phyloP scores from a whole-genome alignment of 2,113 vertebrate genomes.

The Nannobrachium achirus region DNA sequence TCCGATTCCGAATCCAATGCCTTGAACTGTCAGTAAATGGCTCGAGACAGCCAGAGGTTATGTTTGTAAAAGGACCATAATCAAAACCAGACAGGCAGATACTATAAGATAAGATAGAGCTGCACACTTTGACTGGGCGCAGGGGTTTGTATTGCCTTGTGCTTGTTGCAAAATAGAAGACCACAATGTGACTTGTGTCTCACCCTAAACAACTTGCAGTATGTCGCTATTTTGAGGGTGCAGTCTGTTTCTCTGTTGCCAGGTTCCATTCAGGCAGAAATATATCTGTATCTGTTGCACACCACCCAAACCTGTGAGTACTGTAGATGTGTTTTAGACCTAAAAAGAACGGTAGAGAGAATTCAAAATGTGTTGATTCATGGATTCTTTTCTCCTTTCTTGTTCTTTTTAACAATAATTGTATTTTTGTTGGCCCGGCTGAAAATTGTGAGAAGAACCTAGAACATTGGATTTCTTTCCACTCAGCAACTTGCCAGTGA shows the following conservation, averaged over 20 bases:
- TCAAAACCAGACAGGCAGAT: conserved; percentile 5
- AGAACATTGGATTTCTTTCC: conserved; percentile 44
- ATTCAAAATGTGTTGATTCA: not conserved
- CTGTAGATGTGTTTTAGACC: no score
- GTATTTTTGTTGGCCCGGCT: conserved; percentile 27
- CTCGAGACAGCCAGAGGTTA: conserved; percentile 9
- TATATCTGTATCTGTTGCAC: not conserved
- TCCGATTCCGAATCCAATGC: not conserved
- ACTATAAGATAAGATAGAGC: conserved; percentile 5
- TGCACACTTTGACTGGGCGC: not conserved
- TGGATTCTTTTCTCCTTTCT: not conserved
- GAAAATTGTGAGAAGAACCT: conserved; percentile 29
- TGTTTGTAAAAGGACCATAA: conserved; percentile 6
- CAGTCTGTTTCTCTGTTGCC: not conserved
- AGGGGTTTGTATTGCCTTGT: not conserved
- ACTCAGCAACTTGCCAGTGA: conserved; percentile 13
- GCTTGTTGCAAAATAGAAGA: conserved; percentile 7
- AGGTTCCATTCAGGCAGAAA: not conserved
- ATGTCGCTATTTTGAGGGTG: not conserved
- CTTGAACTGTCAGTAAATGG: conserved; percentile 31
- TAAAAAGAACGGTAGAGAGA: no score
- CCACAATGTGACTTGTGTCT: conserved; percentile 15
- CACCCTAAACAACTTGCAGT: not conserved
- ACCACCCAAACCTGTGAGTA: not conserved
- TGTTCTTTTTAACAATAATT: conserved; percentile 31